Evolutionary conservation across 2,888 invertebrate genomes (phyloP).

Genomic region (Hypomecis atomaria): DNA sequence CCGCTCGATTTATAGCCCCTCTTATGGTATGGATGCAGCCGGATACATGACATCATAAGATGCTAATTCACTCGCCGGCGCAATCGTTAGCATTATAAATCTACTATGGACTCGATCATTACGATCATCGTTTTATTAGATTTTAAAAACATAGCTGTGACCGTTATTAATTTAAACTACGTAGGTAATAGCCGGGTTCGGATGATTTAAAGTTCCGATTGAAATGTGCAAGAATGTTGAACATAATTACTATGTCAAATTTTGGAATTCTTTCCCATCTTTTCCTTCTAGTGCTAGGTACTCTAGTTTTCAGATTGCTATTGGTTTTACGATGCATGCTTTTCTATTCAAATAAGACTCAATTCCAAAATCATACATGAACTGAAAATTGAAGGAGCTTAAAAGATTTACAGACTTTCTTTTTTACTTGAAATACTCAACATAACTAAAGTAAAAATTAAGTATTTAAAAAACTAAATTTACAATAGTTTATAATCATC

Average conservation of each 20-base stretch:
- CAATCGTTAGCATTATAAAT: constrained; percentile 69
- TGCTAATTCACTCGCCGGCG: constrained; percentile 72
- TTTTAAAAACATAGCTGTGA: constrained; percentile 33
- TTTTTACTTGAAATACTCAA: no score
- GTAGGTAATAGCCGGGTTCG: constrained; percentile 27
- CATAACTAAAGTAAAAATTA: no score
- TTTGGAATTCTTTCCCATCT: background rate
- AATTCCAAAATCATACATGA: no score
- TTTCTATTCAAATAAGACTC: background rate
- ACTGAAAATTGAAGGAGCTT: no score
- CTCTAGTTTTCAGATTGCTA: background rate
- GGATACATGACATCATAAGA: constrained; percentile 78
- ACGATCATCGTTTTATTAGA: constrained; percentile 42
- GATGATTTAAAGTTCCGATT: constrained; percentile 24
- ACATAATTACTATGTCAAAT: constrained; percentile 1
- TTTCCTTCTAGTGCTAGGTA: background rate
- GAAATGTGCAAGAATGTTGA: constrained; percentile 18
- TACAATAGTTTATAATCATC: background rate
- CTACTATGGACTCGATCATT: constrained; percentile 58
- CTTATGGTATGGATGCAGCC: constrained; percentile 69
- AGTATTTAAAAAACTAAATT: no score
- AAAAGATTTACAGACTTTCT: no score
- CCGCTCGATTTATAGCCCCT: constrained; percentile 72
- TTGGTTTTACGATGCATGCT: background rate
- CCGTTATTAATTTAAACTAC: constrained; percentile 33